These are phyloP conservation scores for Sardina pilchardus DNA, from an alignment of 2,113 vertebrate species.

Conservation along the genomic window DNA sequence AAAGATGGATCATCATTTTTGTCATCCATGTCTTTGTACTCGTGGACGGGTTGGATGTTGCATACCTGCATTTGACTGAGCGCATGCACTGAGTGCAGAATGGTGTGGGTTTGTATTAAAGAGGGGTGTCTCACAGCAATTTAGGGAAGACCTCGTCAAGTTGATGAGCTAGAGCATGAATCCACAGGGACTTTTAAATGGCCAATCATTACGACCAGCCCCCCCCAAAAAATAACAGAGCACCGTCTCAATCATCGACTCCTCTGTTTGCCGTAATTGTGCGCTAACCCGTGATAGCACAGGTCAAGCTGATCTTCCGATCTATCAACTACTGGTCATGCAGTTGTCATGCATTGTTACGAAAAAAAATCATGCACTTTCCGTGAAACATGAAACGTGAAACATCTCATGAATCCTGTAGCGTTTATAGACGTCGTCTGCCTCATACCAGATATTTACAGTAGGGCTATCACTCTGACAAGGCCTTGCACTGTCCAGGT, in stretches of 20 bases:
- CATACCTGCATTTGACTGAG: slow-evolving; percentile 49
- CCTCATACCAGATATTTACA: neutral
- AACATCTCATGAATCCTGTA: neutral
- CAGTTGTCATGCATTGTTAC: neutral
- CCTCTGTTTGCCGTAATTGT: neutral
- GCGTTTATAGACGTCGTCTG: neutral
- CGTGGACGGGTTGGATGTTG: slow-evolving; percentile 44
- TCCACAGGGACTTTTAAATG: neutral
- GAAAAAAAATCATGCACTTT: neutral
- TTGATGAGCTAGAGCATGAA: neutral
- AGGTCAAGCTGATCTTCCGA: neutral
- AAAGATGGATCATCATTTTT: slow-evolving; percentile 53
- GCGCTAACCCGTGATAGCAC: neutral
- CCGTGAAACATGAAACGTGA: neutral
- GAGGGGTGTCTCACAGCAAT: slow-evolving; percentile 58
- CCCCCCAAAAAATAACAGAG: too few relatives aligned
- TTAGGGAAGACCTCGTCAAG: neutral
- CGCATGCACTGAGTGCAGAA: slow-evolving; percentile 45
- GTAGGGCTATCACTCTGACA: neutral
- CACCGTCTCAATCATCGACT: neutral
- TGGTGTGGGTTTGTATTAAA: slow-evolving; percentile 60
- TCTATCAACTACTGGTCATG: neutral
- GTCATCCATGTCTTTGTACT: slow-evolving; percentile 59
- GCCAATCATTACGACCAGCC: neutral
- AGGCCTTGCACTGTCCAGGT: neutral